Percentiles rank a stretch among this genome's conserved stretches.
These are phyloP conservation scores for Subanguina moxae DNA, from an alignment of 1,140 invertebrate species.

Conservation along the genomic window DNA sequence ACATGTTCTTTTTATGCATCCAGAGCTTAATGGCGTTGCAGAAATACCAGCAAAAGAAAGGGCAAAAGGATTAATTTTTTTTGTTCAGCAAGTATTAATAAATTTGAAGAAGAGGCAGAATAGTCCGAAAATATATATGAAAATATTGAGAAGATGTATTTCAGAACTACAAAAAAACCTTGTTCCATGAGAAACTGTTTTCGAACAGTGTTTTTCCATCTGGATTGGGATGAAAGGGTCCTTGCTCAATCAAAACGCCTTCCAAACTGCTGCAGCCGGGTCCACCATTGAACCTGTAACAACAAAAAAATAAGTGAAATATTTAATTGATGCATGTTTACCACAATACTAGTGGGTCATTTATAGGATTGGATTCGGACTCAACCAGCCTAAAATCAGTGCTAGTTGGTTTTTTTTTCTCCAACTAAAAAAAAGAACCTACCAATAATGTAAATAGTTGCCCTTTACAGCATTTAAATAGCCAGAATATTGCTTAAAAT, in stretches of 20 bases:
- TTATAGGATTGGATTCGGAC: constrained; percentile 59
- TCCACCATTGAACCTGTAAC: constrained; percentile 65
- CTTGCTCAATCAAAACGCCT: constrained; percentile 64
- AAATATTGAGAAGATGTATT: too few relatives aligned
- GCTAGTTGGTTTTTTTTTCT: neutral
- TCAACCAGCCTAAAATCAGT: constrained; percentile 54
- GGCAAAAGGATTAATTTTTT: too few relatives aligned
- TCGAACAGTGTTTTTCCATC: constrained; percentile 59
- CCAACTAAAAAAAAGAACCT: neutral
- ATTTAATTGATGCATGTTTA: neutral
- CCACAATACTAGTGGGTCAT: constrained; percentile 64
- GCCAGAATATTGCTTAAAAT: constrained; percentile 56
- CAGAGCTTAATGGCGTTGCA: too few relatives aligned
- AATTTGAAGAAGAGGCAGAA: too few relatives aligned
- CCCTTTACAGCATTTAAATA: constrained; percentile 50
- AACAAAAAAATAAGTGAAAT: neutral
- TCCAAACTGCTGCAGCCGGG: constrained; percentile 64
- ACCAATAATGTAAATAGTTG: constrained; percentile 58
- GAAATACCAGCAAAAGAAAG: too few relatives aligned
- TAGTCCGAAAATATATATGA: too few relatives aligned
- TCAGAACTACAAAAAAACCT: too few relatives aligned
- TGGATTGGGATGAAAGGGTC: constrained; percentile 61
- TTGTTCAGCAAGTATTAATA: too few relatives aligned
- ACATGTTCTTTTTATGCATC: too few relatives aligned
- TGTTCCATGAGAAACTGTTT: constrained; percentile 63